Base-by-base conservation (phyloP, 92 coral and sea anemone species). In the Porites cylindrica region DNA sequence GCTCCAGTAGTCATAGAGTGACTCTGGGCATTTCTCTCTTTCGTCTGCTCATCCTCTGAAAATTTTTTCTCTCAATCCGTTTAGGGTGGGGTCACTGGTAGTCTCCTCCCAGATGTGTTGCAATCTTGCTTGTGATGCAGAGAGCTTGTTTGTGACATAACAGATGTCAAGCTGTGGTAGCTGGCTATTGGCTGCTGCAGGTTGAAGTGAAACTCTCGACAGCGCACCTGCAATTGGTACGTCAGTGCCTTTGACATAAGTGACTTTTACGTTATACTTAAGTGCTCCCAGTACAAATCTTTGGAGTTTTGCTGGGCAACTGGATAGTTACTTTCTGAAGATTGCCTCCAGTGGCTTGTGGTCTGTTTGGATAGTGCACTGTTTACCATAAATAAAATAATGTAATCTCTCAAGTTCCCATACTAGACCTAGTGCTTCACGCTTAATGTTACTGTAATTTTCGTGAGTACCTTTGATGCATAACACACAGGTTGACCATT, bases 341-440 rank as follows among this genome's bases (percentile, higher is more conserved):
- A 92, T 86, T 7, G 87, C 79, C 53, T 77, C 66, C 7, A 91
- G 91, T 2, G 94, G 95, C 76, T 92, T 83, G 85, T 90, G 92
- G 53, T 94, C 91, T 21, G 92, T 90, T 54, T 89, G 23, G 64
- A 90, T 68, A 7, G 87, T 80, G 43, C 87, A 90, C 54, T 78
- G 60, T 58, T 83, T 82, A 1, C 92, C 86, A 50, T 82, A 86
- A 19, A 91, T 59, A 82, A 75, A 94, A 17, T 88, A 81, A 53
- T 91, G 83, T 38, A 72, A 94, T 21, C 74, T 81, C 72, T 94
- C 95, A 16, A 78, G 81, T 7, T 71, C 95, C 95, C 92, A 91
- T 32, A 92, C 91, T 17, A 63, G 88, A 2, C 86, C 92, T 10
- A 94, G 81, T 88, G 87, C 77, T 58, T 91, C 91, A 71, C 87